A percentile compares a stretch with the other conserved stretches of the same genome.
Conservation (phyloP, 2,797 vertebrate species). For the Darevskia nairensis region DNA sequence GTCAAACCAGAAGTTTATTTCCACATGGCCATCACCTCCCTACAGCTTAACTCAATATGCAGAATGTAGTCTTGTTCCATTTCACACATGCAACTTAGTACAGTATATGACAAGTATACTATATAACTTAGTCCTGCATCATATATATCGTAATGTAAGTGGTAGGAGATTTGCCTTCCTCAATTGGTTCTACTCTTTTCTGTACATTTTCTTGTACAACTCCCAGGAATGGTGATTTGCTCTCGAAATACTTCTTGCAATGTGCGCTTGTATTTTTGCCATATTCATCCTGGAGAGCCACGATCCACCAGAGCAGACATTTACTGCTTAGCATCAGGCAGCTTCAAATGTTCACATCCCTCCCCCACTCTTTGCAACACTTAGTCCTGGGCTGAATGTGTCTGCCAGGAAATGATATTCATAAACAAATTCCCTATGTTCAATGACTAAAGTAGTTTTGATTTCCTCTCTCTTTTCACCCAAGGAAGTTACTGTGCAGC, state of each 20-base stretch:
- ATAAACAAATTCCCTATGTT: constrained; percentile 72
- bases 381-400: constrained; percentile 65
- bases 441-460: constrained; percentile 73
- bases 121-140: too few relatives aligned
- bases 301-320: background rate
- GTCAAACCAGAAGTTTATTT: too few relatives aligned
- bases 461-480: constrained; percentile 76
- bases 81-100: background rate
- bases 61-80: background rate
- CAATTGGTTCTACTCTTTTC: background rate
- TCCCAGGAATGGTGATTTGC: background rate
- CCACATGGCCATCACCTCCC: too few relatives aligned
- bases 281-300: background rate
- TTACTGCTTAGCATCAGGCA: background rate
- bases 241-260: background rate
- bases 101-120: too few relatives aligned
- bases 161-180: background rate
- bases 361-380: background rate
- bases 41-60: background rate
- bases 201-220: background rate
- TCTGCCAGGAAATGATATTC: constrained; percentile 72
- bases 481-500: constrained; percentile 68
- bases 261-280: background rate
- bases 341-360: background rate
- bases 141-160: background rate